These are phyloP conservation scores for Acanthurus lineatus DNA, from an alignment of 2,797 vertebrate species.

Conservation along the genomic window DNA sequence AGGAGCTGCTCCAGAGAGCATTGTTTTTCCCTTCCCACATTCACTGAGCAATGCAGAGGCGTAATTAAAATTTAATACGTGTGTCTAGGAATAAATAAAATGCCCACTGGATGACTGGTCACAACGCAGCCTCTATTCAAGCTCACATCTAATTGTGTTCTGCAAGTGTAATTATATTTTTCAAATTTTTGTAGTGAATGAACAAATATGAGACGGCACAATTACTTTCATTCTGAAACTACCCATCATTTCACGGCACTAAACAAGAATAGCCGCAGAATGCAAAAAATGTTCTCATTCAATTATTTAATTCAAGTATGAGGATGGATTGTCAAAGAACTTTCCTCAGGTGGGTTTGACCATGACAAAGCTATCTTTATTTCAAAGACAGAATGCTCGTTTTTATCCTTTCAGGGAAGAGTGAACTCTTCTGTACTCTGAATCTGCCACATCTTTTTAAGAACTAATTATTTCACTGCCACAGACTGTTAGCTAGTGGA, in stretches of 20 bases:
- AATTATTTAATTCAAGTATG: slow-evolving; percentile 14
- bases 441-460: too few species aligned
- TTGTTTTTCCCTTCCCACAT: slow-evolving; percentile 12
- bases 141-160: slow-evolving; percentile 46
- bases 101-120: slow-evolving; percentile 44
- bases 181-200: slow-evolving; percentile 13
- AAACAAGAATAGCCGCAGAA: neutral
- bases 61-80: slow-evolving; percentile 46
- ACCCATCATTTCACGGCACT: slow-evolving; percentile 1
- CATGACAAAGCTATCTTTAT: neutral
- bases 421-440: neutral
- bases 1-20: neutral
- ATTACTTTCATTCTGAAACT: slow-evolving; percentile 20
- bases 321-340: neutral
- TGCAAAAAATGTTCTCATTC: neutral
- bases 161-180: slow-evolving; percentile 42
- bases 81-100: slow-evolving; percentile 40
- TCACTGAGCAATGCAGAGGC: slow-evolving; percentile 11
- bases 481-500: too few species aligned
- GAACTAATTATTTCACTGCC: too few species aligned
- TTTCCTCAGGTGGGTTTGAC: neutral
- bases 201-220: slow-evolving; percentile 15
- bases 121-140: slow-evolving; percentile 34
- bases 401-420: neutral
- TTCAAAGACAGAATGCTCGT: neutral